These are phyloP conservation scores for Anisognathus igniventris DNA, from an alignment of 2,797 vertebrate genomes.

Conservation along the genomic window DNA sequence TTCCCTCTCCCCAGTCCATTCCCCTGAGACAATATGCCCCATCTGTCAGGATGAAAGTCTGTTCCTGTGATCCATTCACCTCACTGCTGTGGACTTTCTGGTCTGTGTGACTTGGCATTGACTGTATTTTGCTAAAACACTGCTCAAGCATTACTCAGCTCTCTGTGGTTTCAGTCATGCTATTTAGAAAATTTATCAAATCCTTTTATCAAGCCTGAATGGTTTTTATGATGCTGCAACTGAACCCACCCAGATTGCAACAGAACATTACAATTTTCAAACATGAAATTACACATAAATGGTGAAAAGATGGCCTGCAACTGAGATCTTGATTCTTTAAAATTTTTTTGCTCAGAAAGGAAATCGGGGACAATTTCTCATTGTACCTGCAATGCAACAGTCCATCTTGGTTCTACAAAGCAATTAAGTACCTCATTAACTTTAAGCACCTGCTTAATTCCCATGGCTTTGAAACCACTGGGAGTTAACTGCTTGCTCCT, in stretches of 20 bases:
- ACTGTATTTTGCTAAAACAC: neutral
- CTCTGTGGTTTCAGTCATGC: neutral
- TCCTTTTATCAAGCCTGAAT: neutral
- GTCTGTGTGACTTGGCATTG: neutral
- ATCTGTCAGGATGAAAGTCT: neutral
- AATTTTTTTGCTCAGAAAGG: neutral
- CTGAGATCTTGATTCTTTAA: neutral
- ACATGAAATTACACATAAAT: neutral
- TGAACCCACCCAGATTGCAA: neutral
- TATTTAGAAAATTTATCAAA: neutral
- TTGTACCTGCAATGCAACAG: neutral
- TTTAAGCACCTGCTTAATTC: constrained; percentile 55
- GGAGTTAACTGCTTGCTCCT: constrained; percentile 15
- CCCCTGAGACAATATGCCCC: neutral
- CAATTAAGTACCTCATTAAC: constrained; percentile 62
- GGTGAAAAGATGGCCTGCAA: neutral
- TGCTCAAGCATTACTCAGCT: neutral
- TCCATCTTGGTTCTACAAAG: constrained; percentile 42
- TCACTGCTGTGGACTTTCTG: neutral
- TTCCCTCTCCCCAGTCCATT: neutral
- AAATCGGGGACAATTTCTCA: neutral
- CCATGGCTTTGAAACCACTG: constrained; percentile 42
- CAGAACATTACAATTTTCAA: neutral
- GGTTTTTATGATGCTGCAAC: neutral
- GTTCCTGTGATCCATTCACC: neutral